Evolutionary conservation across 1,140 invertebrate species (phyloP), one percentile per base, ranked within the genome.

Genomic region (Drosophila quadrilineata): DNA sequence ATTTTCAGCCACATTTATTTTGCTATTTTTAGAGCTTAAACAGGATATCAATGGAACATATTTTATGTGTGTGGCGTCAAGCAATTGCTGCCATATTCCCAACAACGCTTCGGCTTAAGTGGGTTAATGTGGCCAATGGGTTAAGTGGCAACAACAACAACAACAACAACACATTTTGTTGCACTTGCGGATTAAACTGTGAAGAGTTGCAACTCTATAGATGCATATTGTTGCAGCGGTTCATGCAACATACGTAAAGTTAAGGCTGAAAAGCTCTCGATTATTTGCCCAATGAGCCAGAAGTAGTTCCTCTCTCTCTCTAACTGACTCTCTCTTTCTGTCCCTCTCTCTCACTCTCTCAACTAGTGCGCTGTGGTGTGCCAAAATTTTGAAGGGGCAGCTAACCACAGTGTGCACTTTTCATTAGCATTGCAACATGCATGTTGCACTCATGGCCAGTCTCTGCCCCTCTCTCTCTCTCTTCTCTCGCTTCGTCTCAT

Each of bases 41-140:
- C 71, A 57, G 75, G 62, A 80, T 87, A 86, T 86, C 80, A 75
- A 87, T 86, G 71, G 63, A 87, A 72, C 64, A 86, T 86, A 82
- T 87, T 82, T 86, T 67, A 86, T 57, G n/a, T n/a, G n/a, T n/a
- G n/a, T n/a, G 65, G 62, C 50, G 63, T 40, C 48, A 74, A 65
- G 80, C 79, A 79, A 85, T 85, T 85, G 70, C 57, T 74, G 71
- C 62, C 62, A 54, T 71, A 73, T 56, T 56, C 50, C 53, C 54
- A 40, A 49, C 26, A 19, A 17, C 19, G 43, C 40, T n/a, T 46
- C 45, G 16, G 43, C 17, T 59, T 59, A 58, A 58, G 21, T 50
- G 58, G 38, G 49, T 69, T 59, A 64, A 69, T 43, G 24, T 33
- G 22, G 2, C 6, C 26, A 6, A 31, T 43, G 4, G 41, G 16